phyloP scores from a whole-genome alignment of 2,888 invertebrate species.

The Sphaeridia pumilis region DNA sequence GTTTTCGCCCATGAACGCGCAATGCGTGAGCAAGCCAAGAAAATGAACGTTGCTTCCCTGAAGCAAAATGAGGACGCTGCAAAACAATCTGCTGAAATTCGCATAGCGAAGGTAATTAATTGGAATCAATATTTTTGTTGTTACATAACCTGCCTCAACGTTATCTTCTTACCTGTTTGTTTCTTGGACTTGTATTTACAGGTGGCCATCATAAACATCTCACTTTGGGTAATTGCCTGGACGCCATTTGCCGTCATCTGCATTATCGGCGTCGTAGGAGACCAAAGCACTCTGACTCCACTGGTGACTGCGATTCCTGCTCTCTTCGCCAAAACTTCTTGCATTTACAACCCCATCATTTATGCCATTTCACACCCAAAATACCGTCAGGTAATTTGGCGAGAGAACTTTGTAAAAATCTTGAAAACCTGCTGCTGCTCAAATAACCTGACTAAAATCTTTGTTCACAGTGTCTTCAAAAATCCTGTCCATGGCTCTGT shows the following conservation, averaged over 20 bases:
- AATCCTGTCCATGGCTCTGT: slow-evolving; percentile 61
- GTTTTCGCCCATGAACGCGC: slow-evolving; percentile 71
- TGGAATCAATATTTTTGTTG: too few species aligned
- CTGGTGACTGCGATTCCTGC: slow-evolving; percentile 79
- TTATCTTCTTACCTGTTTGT: too few species aligned
- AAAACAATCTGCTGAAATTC: slow-evolving; percentile 70
- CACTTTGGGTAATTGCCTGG: slow-evolving; percentile 87
- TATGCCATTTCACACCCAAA: slow-evolving; percentile 80
- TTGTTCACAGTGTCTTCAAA: slow-evolving; percentile 48
- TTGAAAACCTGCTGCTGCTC: too few species aligned
- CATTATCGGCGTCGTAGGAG: slow-evolving; percentile 60
- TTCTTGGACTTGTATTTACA: too few species aligned
- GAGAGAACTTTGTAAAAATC: neutral
- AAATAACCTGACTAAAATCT: too few species aligned
- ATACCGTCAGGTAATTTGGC: slow-evolving; percentile 45
- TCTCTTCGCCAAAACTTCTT: slow-evolving; percentile 81
- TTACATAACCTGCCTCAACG: too few species aligned
- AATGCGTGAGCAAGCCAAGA: slow-evolving; percentile 83
- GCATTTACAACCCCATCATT: slow-evolving; percentile 80
- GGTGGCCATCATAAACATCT: slow-evolving; percentile 80
- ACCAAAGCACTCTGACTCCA: slow-evolving; percentile 59
- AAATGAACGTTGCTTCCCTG: slow-evolving; percentile 83
- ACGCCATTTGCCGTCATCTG: slow-evolving; percentile 78
- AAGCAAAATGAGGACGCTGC: slow-evolving; percentile 60
- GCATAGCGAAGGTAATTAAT: slow-evolving; percentile 68